Evolutionary conservation across 2,113 vertebrate species (phyloP), one percentile per base, ranked within the genome.

Genomic region (Herpetotheres cachinnans): DNA sequence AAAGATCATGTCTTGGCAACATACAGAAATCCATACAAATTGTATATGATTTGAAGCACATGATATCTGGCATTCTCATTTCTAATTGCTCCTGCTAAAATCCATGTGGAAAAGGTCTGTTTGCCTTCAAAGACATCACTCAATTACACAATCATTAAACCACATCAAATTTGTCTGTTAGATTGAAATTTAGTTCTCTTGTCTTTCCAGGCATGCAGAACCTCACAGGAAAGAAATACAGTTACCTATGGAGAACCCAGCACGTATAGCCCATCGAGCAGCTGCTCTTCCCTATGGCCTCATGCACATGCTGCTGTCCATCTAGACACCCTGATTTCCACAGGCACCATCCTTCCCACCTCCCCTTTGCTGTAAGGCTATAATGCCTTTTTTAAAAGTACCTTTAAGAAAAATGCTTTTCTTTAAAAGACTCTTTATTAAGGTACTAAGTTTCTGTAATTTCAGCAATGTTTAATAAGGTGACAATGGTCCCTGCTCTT

Each of bases 1-100:
- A 97, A 98, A 89, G 97, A 97, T 96, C 97, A 93, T 97, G 85
- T 97, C 98, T 98, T 98, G 98, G 98, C 98, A 98, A 98, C 98
- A 98, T 97, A 98, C 89, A 82, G 96, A 97, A 96, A 87, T 96
- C 93, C 96, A 97, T 96, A 98, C 93, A 97, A 96, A 97, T 77
- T 59, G 96, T 92, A 77, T 96, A 94, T 83, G 96, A 97, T 95
- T 94, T 95, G 94, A 98, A 98, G 97, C 97, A 98, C 95, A 59
- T 94, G 96, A 88, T 90, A 89, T 58, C 92, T 72, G 86, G 49
- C 63, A 1, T 85, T 74, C 95, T 95, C 77, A 46, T 90, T 94
- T 93, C 93, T 82, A 97, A 95, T 27, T 82, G 97, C 95, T 97
- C 97, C 92, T 96, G 96, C 97, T 96, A 94, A 95, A 65, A 78